Evolutionary conservation across 2,113 vertebrate genomes (phyloP).

Genomic region (Scophthalmus maximus): DNA sequence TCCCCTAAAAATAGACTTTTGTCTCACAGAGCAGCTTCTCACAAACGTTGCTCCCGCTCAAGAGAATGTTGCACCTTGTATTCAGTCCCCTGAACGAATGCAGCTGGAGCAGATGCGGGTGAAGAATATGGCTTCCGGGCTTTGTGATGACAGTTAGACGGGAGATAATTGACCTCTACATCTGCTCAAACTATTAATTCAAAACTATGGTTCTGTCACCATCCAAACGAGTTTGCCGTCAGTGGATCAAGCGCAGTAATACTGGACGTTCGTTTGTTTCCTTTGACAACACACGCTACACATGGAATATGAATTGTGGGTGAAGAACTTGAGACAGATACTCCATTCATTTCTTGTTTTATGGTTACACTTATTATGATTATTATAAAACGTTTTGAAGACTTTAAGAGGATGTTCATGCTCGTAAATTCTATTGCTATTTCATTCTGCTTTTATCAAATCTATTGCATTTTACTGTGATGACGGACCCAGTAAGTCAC

Average conservation of each 20-base stretch:
- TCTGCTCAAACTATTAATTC: conserved; percentile 6
- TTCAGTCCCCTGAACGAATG: neutral
- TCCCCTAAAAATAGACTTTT: conserved; percentile 6
- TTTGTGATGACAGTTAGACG: conserved; percentile 34
- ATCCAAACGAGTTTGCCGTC: neutral
- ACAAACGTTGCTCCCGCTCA: neutral
- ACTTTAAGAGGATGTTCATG: conserved; percentile 3
- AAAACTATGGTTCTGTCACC: neutral
- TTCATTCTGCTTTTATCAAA: conserved; percentile 3
- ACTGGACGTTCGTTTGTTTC: neutral
- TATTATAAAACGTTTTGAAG: conserved; percentile 21
- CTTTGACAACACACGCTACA: neutral
- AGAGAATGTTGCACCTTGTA: neutral
- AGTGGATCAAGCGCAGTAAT: neutral
- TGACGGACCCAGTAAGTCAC: neutral
- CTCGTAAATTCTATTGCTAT: conserved; percentile 25
- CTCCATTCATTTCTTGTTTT: neutral
- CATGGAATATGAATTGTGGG: neutral
- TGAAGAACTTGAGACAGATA: neutral
- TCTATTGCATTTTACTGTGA: conserved; percentile 1
- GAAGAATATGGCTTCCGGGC: conserved; percentile 47
- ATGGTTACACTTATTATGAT: neutral
- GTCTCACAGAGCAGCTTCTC: neutral
- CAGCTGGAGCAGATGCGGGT: conserved; percentile 51
- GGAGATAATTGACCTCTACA: conserved; percentile 3